A percentile compares a stretch with the other conserved stretches of the same genome.
Conservation (phyloP, 1,140 invertebrate genomes). For the Drosophila pectinifera region DNA sequence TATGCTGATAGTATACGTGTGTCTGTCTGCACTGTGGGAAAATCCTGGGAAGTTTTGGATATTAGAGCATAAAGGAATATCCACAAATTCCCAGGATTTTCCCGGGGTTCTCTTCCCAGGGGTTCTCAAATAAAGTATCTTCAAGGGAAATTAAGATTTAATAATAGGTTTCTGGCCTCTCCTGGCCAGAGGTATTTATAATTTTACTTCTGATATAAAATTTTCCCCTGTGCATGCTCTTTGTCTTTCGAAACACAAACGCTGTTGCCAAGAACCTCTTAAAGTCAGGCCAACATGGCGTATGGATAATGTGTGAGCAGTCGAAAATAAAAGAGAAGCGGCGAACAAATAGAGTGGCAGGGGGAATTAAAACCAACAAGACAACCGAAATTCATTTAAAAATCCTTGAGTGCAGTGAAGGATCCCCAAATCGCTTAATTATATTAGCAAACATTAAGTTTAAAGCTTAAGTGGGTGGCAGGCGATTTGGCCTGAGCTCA, state of each 20-base stretch:
- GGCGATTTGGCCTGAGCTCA: background rate
- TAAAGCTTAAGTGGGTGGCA: slow-evolving; percentile 25
- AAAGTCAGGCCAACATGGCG: slow-evolving; percentile 36
- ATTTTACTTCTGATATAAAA: too few relatives aligned
- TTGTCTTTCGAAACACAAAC: slow-evolving; percentile 10
- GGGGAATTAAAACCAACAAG: slow-evolving; percentile 49
- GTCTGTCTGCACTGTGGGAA: background rate
- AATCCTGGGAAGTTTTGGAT: fast-evolving
- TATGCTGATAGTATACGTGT: slow-evolving; percentile 25
- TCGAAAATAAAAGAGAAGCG: slow-evolving; percentile 1
- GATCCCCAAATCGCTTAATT: slow-evolving; percentile 68
- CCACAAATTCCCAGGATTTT: too few relatives aligned
- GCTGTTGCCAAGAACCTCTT: slow-evolving; percentile 35
- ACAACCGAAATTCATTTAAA: slow-evolving; percentile 73
- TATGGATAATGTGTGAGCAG: slow-evolving; percentile 39
- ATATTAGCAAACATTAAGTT: slow-evolving; percentile 71
- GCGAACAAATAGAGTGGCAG: slow-evolving; percentile 4
- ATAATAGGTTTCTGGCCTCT: fast-evolving
- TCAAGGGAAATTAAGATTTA: background rate
- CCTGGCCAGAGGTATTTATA: too few relatives aligned
- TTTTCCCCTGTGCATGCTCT: background rate
- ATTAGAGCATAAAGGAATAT: too few relatives aligned
- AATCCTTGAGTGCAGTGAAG: slow-evolving; percentile 51
- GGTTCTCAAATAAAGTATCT: background rate
- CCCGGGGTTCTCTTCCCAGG: too few relatives aligned